Base-by-base conservation (phyloP, 1,140 invertebrate species). In the Macrobrachium rosenbergii region DNA sequence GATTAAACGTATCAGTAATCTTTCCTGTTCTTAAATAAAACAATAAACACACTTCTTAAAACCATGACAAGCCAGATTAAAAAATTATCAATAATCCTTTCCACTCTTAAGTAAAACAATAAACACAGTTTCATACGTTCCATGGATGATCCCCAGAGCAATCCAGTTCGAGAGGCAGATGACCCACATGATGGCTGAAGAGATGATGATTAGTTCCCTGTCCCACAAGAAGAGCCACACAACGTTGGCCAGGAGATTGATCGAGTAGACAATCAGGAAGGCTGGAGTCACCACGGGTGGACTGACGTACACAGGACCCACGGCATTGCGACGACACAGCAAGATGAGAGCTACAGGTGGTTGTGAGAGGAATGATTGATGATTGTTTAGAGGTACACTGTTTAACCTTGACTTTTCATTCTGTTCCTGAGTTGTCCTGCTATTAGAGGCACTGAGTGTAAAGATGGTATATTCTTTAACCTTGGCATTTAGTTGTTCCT, bases 191-290 rank as follows among this genome's bases (percentile, higher is more conserved):
- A 87, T 63, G 23, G 84, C 84, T 0, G 84, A 87, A 7, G 84
- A 63, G 78, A 63, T 76, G 69, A 87, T 79, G 67, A 81, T n/a
- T 58, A 81, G 69, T 45, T 80, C 10, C 5, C 79, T 73, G 78
- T 87, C 84, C 84, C 84, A 87, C 21, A 87, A 64, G 69, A 87
- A 87, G 11, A 87, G 84, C 84, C 84, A 87, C 58, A 78, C 69
- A 17, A 87, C 60, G 59, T 87, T 87, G 67, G 78, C 84, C 78
- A 87, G 58, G 5, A 87, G 84, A 67, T 87, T 87, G 84, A 87
- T 23, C 11, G 84, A 75, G 78, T 87, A 87, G 58, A 59, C 81
- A 60, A 87, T 37, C 43, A 87, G 84, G 84, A 87, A 87, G 2
- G 78, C 64, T 7, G 84, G 59, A 28, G 78, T 87, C 14, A 87